phyloP scores from a whole-genome alignment of 2,113 vertebrate genomes.

The Sorex araneus region DNA sequence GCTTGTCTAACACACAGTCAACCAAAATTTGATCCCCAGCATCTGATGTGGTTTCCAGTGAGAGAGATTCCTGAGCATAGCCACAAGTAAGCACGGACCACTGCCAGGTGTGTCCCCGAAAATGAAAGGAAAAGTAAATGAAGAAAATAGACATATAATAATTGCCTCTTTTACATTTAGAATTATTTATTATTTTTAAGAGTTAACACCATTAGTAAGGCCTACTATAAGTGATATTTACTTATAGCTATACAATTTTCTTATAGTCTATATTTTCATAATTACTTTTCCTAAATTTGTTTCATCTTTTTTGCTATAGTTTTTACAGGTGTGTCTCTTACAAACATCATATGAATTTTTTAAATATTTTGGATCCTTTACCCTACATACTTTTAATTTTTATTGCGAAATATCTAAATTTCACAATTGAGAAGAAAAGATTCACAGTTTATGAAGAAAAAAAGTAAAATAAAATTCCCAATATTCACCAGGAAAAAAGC shows the following conservation, averaged over 20 bases:
- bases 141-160: neutral
- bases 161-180: neutral
- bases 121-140: too few relatives aligned
- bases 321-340: neutral
- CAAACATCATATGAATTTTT: neutral
- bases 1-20: too few relatives aligned
- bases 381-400: neutral
- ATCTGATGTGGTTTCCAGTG: too few relatives aligned
- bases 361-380: neutral
- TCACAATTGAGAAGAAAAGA: too few relatives aligned
- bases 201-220: neutral
- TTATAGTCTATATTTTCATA: neutral
- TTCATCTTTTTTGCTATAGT: neutral
- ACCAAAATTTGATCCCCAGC: too few relatives aligned
- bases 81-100: too few relatives aligned
- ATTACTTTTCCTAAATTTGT: neutral
- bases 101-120: too few relatives aligned
- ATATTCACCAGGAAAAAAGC: slow-evolving; percentile 13
- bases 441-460: neutral
- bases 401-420: too few relatives aligned
- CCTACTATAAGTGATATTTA: neutral
- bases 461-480: neutral
- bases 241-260: neutral
- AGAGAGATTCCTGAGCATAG: too few relatives aligned
- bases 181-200: slow-evolving; percentile 25